Evolutionary conservation across 2,888 invertebrate genomes (phyloP), one percentile per base, ranked within the genome.

Genomic region (Tenthredo notha): DNA sequence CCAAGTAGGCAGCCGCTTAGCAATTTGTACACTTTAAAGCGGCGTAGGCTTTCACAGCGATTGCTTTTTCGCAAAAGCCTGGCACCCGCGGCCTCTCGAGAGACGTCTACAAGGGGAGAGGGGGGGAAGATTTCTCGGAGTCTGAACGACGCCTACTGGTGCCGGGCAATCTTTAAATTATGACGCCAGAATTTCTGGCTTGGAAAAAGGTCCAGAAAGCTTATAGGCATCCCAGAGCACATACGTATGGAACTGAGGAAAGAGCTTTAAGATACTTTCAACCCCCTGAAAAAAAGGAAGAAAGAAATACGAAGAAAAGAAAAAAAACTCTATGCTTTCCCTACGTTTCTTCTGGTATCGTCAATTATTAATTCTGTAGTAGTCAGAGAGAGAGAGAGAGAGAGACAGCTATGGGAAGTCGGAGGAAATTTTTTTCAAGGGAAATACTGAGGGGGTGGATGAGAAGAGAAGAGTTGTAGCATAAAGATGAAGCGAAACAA

Each of bases 1-100:
- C 58, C 18, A 40, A 74, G 72, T 74, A 74, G 72, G n/a, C 58
- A 37, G 50, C 61, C 67, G 74, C 84, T 70, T 40, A 84, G 40
- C 84, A 58, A 77, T 77, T 78, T 65, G 77, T 50, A 67, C 80
- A 78, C 47, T 85, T 85, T 72, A 85, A 80, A 78, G 72, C 85
- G 80, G 83, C 80, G 70, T 40, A 87, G 85, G 90, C 91, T 91
- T 91, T 91, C 89, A 91, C 90, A 89, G 87, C 89, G 91, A 91
- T 91, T 88, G 88, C 87, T 90, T 90, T 89, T 88, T 89, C 88
- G 87, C 89, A 47, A 65, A 83, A 43, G 83, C 83, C 21, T 50
- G 25, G 43, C 82, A 47, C 43, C 47, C 67, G 33, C 67, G 33
- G 47, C 40, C 37, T 77, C 77, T 77, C 37, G 29, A 61, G 61